Evolutionary conservation across 2,888 invertebrate species (phyloP).

Genomic region (Eupelmus urozonus): DNA sequence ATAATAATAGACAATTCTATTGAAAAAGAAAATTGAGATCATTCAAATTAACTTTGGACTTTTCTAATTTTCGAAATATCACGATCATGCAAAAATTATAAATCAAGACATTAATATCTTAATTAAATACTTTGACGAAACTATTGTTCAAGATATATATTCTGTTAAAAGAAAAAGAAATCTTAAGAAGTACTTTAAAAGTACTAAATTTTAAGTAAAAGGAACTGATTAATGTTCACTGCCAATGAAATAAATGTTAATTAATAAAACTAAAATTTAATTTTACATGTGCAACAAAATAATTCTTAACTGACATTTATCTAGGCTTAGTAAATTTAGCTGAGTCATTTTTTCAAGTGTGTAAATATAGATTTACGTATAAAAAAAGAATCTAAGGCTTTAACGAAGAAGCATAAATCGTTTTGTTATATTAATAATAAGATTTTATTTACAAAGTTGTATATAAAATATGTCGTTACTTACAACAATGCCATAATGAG

Average conservation of each 20-base stretch:
- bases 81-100: no score
- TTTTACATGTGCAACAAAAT: neutral
- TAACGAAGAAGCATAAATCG: slow-evolving; percentile 13
- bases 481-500: slow-evolving; percentile 52
- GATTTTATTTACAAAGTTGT: slow-evolving; percentile 44
- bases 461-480: slow-evolving; percentile 38
- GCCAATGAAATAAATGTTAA: neutral
- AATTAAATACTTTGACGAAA: no score
- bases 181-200: no score
- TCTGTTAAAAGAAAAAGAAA: neutral
- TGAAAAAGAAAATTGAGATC: no score
- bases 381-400: neutral
- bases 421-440: slow-evolving; percentile 12
- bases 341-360: slow-evolving; percentile 12
- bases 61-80: no score
- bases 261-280: neutral
- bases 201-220: neutral
- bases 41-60: no score
- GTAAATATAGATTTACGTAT: slow-evolving; percentile 23
- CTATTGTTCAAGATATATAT: no score
- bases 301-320: neutral
- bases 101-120: no score
- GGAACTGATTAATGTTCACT: neutral
- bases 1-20: no score
- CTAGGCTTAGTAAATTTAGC: slow-evolving; percentile 2